Evolutionary conservation across 2,113 vertebrate genomes (phyloP).

Genomic region (Cyanoderma ruficeps): DNA sequence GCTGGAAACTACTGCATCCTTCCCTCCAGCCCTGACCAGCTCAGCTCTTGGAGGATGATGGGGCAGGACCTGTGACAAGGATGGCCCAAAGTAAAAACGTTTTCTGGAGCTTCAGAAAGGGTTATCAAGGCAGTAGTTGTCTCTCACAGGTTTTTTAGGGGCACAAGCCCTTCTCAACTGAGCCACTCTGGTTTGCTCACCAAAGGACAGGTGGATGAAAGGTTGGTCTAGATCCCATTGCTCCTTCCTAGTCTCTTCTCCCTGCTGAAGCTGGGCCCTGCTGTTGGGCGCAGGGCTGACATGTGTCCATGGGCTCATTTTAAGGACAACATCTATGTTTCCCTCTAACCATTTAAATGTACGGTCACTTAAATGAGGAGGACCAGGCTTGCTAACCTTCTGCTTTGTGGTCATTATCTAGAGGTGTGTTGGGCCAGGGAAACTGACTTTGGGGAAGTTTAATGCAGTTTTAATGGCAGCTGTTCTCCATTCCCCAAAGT

Average conservation of each 20-base stretch:
- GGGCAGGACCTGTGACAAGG: not conserved
- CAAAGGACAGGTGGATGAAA: not conserved
- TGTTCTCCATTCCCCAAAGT: not conserved
- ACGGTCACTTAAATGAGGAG: not conserved
- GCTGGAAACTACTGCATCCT: not conserved
- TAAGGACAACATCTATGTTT: not conserved
- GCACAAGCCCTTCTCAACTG: not conserved
- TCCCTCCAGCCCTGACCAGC: not conserved
- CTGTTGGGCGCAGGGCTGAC: rapidly evolving
- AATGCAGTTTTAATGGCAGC: not conserved
- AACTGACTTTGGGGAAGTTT: constrained; percentile 10
- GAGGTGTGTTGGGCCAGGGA: not conserved
- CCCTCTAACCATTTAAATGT: not conserved
- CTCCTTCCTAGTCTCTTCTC: not conserved
- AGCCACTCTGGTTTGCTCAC: not conserved
- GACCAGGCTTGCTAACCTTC: not conserved
- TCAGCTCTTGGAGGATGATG: rapidly evolving
- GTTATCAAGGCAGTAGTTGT: not conserved
- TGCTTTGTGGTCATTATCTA: not conserved
- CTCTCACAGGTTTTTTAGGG: not conserved
- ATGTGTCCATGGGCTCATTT: not conserved
- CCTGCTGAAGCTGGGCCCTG: rapidly evolving
- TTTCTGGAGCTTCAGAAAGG: not conserved
- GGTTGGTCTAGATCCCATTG: not conserved
- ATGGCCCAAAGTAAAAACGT: not conserved